Conservation (phyloP, 2,888 invertebrate species). For the Apomyelois bistriatella region DNA sequence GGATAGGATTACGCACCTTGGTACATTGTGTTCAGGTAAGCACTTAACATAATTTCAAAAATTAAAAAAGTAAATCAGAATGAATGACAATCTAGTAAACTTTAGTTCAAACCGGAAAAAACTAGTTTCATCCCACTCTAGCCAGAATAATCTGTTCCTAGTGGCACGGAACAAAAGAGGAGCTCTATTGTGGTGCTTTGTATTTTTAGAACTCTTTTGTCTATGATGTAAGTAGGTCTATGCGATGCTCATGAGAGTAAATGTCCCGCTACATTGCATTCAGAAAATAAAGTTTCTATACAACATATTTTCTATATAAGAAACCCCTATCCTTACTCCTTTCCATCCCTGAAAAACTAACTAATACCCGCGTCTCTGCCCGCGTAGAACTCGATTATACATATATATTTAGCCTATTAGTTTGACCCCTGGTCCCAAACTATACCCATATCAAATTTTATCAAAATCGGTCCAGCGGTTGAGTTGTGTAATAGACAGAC, state of each 20-base stretch:
- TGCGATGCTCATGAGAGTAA: neutral
- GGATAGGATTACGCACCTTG: neutral
- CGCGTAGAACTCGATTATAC: no score
- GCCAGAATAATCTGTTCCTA: constrained; percentile 6
- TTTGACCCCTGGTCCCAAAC: no score
- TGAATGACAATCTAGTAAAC: neutral
- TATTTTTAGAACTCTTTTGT: constrained; percentile 11
- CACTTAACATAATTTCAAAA: neutral
- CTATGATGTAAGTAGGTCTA: neutral
- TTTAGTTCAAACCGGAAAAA: constrained; percentile 4
- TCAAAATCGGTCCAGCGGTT: no score
- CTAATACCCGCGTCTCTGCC: no score
- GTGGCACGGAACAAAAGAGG: constrained; percentile 4
- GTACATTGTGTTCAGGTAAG: neutral
- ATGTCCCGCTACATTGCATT: no score
- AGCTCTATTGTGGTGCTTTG: constrained; percentile 5
- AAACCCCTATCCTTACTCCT: no score
- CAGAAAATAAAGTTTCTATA: no score
- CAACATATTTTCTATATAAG: no score
- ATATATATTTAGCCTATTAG: no score
- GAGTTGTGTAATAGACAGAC: no score
- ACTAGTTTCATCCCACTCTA: constrained; percentile 1
- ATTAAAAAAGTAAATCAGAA: neutral
- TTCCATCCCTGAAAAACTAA: no score
- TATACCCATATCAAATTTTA: no score